Percentiles rank a stretch among this genome's conserved stretches.
Evolutionary conservation across 2,888 invertebrate species (phyloP).

Genomic region (Stomorhina lunata): DNA sequence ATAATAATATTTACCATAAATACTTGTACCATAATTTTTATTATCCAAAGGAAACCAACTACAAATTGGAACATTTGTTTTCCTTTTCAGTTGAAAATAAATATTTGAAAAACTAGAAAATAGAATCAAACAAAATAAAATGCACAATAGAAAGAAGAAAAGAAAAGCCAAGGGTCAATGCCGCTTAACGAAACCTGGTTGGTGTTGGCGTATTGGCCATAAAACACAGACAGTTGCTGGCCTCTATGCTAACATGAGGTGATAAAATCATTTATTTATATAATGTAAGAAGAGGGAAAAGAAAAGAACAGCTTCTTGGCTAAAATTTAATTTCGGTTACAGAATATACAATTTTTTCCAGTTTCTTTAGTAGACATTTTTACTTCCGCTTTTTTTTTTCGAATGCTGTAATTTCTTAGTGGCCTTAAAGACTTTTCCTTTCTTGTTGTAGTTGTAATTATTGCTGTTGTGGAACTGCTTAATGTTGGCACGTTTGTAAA

Average conservation of each 20-base stretch:
- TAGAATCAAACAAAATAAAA: not conserved
- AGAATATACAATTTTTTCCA: not conserved
- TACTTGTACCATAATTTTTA: slow-evolving; percentile 19
- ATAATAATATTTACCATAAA: not conserved
- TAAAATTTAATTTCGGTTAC: not conserved
- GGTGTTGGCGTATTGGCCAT: slow-evolving; percentile 1
- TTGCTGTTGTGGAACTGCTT: slow-evolving; percentile 23
- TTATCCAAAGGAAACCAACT: not conserved
- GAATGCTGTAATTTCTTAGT: slow-evolving; percentile 7
- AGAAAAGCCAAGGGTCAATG: slow-evolving; percentile 55
- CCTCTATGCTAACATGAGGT: slow-evolving; percentile 2
- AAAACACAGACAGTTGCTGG: not conserved
- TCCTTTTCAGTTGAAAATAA: slow-evolving; percentile 31
- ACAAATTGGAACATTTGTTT: slow-evolving; percentile 61
- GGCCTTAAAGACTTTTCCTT: slow-evolving; percentile 60
- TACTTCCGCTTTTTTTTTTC: slow-evolving; percentile 60
- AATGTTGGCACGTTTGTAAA: slow-evolving; percentile 66
- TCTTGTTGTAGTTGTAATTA: slow-evolving; percentile 29
- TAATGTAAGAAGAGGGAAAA: not conserved
- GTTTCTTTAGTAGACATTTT: slow-evolving; percentile 40
- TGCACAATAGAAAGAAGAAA: not conserved
- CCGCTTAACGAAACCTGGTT: slow-evolving; percentile 31
- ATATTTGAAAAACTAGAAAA: not conserved
- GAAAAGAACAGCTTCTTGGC: slow-evolving; percentile 30
- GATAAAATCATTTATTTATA: slow-evolving; percentile 50